Percentiles rank a stretch among this genome's conserved stretches.
These are phyloP conservation scores for Rhinogobio ventralis DNA, from an alignment of 2,797 vertebrate genomes.

Conservation along the genomic window DNA sequence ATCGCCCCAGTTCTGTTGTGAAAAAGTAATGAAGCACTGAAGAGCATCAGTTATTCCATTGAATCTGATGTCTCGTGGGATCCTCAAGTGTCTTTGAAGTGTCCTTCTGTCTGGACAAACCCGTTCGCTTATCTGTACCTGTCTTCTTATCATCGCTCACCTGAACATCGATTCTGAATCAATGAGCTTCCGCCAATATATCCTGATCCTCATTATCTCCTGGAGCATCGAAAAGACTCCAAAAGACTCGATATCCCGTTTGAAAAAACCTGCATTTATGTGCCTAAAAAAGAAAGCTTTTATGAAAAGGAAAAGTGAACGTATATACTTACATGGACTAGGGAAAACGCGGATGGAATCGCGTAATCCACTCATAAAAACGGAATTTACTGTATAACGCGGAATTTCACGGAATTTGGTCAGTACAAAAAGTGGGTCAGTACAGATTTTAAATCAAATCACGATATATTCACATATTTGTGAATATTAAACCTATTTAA, in stretches of 20 bases:
- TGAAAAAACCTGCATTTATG: not conserved
- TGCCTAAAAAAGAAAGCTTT: not conserved
- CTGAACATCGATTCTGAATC: slow-evolving; percentile 76
- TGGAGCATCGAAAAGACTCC: slow-evolving; percentile 54
- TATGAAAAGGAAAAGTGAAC: not conserved
- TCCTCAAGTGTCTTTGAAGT: slow-evolving; percentile 32
- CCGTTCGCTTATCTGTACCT: slow-evolving; percentile 49
- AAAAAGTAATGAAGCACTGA: slow-evolving; percentile 36
- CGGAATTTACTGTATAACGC: too few relatives aligned
- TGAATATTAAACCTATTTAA: too few relatives aligned
- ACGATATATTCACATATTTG: too few relatives aligned
- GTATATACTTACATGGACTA: not conserved
- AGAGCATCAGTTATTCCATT: not conserved
- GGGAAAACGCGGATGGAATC: too few relatives aligned
- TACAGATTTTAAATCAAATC: too few relatives aligned
- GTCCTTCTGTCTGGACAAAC: slow-evolving; percentile 29
- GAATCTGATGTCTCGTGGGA: not conserved
- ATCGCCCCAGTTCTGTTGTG: slow-evolving; percentile 14
- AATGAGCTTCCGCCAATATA: slow-evolving; percentile 74
- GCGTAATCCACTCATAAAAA: too few relatives aligned
- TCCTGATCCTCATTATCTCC: slow-evolving; percentile 71
- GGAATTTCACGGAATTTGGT: too few relatives aligned
- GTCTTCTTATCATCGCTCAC: slow-evolving; percentile 75
- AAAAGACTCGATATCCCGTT: not conserved
- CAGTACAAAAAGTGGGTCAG: too few relatives aligned